Conservation (phyloP, 2,888 invertebrate species). For the Eugnorisma glareosa region DNA sequence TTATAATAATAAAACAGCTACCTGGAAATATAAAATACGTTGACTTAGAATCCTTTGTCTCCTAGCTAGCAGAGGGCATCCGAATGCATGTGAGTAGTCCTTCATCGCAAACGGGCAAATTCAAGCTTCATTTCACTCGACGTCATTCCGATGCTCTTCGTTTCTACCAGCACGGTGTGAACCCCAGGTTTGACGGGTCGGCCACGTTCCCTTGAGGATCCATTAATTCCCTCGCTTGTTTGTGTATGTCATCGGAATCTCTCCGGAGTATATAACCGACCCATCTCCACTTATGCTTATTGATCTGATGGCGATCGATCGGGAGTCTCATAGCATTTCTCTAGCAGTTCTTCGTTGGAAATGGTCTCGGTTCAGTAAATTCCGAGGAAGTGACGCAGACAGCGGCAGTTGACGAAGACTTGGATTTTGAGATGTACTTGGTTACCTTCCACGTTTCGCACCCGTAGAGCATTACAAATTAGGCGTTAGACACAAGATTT, state of each 20-base stretch:
- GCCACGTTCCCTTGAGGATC: neutral
- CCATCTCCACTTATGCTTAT: neutral
- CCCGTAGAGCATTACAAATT: neutral
- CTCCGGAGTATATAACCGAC: neutral
- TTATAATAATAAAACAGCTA: too few species aligned
- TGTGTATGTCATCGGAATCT: neutral
- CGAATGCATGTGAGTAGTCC: neutral
- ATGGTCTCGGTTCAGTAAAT: neutral
- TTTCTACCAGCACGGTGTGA: neutral
- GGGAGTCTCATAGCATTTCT: neutral
- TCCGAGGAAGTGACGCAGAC: neutral
- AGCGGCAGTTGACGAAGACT: neutral
- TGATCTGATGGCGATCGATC: neutral
- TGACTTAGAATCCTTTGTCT: neutral
- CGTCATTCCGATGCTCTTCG: neutral
- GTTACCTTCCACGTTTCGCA: neutral
- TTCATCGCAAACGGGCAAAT: neutral
- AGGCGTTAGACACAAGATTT: neutral
- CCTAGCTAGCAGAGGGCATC: neutral
- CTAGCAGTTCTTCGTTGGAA: neutral
- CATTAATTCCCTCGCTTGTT: neutral
- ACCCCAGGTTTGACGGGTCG: neutral
- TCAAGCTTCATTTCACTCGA: neutral
- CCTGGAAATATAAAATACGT: too few species aligned
- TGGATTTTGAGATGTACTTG: neutral